phyloP scores from a whole-genome alignment of 92 coral and sea anemone genomes.

The Pocillopora grandis region DNA sequence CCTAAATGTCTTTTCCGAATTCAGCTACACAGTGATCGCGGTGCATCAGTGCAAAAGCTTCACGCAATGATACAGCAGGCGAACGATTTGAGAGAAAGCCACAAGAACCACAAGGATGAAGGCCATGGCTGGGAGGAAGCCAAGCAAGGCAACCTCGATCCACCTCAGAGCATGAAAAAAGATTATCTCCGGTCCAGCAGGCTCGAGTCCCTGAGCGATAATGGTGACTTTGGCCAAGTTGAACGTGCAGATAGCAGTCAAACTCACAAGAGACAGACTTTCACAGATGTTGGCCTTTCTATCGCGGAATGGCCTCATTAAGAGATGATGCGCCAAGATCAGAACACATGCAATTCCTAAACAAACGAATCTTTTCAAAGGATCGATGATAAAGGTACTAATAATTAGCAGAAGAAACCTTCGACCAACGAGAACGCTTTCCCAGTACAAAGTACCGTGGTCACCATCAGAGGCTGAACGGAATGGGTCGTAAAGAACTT shows the following conservation, averaged over 20 bases:
- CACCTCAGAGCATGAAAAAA: constrained; percentile 18
- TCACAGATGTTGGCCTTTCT: constrained; percentile 41
- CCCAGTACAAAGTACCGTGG: constrained; percentile 50
- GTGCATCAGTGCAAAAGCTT: neutral
- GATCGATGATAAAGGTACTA: constrained; percentile 32
- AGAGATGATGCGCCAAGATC: constrained; percentile 35
- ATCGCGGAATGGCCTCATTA: constrained; percentile 34
- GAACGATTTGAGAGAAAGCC: constrained; percentile 36
- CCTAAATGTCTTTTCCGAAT: too few relatives aligned
- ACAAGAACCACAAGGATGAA: constrained; percentile 8
- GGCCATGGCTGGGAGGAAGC: constrained; percentile 23
- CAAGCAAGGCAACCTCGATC: constrained; percentile 32
- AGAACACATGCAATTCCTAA: constrained; percentile 29
- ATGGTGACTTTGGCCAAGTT: constrained; percentile 13
- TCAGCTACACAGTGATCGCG: too few relatives aligned
- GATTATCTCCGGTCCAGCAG: constrained; percentile 19
- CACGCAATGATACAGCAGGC: constrained; percentile 5
- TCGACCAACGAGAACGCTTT: constrained; percentile 52
- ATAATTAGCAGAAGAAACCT: constrained; percentile 37
- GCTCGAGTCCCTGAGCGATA: constrained; percentile 35
- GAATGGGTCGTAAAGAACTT: constrained; percentile 49
- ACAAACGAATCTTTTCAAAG: constrained; percentile 19
- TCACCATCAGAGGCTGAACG: constrained; percentile 10
- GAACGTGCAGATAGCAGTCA: constrained; percentile 28
- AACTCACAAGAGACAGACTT: constrained; percentile 34